Percentiles rank a stretch among this genome's conserved stretches.
phyloP scores from a whole-genome alignment of 2,797 vertebrate genomes.

The Selene dorsalis region DNA sequence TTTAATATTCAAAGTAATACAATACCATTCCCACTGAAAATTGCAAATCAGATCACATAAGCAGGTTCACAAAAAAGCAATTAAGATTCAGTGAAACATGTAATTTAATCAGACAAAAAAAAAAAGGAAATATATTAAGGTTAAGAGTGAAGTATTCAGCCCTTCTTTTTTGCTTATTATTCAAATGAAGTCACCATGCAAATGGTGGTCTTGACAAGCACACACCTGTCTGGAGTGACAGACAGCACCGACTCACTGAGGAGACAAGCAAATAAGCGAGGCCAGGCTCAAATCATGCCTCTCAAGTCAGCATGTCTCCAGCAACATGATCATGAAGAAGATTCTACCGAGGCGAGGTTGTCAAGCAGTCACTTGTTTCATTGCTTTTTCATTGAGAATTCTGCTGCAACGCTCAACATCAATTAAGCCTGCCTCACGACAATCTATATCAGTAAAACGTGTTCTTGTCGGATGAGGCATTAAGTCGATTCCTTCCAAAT shows the following conservation, averaged over 20 bases:
- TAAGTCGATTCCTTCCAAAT: slow-evolving; percentile 80
- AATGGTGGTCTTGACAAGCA: slow-evolving; percentile 63
- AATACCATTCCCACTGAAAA: slow-evolving; percentile 82
- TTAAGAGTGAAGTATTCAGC: slow-evolving; percentile 71
- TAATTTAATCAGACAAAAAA: slow-evolving; percentile 89
- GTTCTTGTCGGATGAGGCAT: slow-evolving; percentile 72
- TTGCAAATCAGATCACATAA: slow-evolving; percentile 87
- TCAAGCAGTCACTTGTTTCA: slow-evolving; percentile 64
- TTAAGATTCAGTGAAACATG: slow-evolving; percentile 91
- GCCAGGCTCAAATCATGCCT: slow-evolving; percentile 25
- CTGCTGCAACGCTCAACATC: slow-evolving; percentile 66
- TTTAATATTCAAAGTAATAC: slow-evolving; percentile 73
- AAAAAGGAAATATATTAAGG: slow-evolving; percentile 82
- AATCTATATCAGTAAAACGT: slow-evolving; percentile 79
- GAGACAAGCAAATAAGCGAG: slow-evolving; percentile 48
- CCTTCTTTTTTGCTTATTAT: slow-evolving; percentile 70
- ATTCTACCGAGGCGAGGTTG: slow-evolving; percentile 27
- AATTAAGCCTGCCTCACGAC: slow-evolving; percentile 78
- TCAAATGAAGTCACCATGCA: slow-evolving; percentile 74
- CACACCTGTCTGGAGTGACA: slow-evolving; percentile 60
- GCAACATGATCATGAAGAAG: slow-evolving; percentile 40
- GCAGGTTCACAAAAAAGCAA: slow-evolving; percentile 87
- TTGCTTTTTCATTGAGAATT: slow-evolving; percentile 71
- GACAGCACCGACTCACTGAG: slow-evolving; percentile 45
- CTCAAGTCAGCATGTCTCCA: slow-evolving; percentile 55